Evolutionary conservation across 2,113 vertebrate species (phyloP).

Genomic region (Gobiocypris rarus): DNA sequence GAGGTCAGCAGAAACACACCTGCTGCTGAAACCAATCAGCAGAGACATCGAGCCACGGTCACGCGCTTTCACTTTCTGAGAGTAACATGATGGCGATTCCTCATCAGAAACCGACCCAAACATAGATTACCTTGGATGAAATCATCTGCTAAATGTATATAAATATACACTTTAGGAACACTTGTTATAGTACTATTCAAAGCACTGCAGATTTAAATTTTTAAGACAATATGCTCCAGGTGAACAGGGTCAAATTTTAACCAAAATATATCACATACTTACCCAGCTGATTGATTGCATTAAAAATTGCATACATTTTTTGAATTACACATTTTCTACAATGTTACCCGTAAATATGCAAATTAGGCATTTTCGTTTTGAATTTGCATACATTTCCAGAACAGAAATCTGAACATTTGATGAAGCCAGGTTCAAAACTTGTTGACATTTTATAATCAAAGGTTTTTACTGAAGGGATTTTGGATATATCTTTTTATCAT

Average conservation of each 20-base stretch:
- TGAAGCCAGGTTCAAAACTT: not conserved
- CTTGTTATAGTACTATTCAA: not conserved
- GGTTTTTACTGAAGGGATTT: not conserved
- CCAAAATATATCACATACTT: not conserved
- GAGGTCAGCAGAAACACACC: slow-evolving; percentile 57
- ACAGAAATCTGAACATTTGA: not conserved
- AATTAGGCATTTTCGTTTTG: not conserved
- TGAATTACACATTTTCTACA: not conserved
- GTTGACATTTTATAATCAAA: not conserved
- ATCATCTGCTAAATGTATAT: not conserved
- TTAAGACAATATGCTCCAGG: not conserved
- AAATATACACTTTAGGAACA: not conserved
- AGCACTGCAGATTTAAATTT: not conserved
- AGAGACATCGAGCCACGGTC: slow-evolving; percentile 30
- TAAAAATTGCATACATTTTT: not conserved
- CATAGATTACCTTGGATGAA: not conserved
- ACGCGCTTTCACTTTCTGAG: slow-evolving; percentile 17
- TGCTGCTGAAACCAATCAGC: slow-evolving; percentile 54
- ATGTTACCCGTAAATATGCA: not conserved
- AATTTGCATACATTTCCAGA: not conserved
- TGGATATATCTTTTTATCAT: not conserved
- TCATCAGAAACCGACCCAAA: not conserved
- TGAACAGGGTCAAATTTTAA: not conserved
- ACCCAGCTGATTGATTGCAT: not conserved
- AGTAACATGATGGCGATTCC: slow-evolving; percentile 11